A percentile compares a stretch with the other conserved stretches of the same genome.
Conservation (phyloP, 2,113 vertebrate genomes). For the Tachysurus vachellii region DNA sequence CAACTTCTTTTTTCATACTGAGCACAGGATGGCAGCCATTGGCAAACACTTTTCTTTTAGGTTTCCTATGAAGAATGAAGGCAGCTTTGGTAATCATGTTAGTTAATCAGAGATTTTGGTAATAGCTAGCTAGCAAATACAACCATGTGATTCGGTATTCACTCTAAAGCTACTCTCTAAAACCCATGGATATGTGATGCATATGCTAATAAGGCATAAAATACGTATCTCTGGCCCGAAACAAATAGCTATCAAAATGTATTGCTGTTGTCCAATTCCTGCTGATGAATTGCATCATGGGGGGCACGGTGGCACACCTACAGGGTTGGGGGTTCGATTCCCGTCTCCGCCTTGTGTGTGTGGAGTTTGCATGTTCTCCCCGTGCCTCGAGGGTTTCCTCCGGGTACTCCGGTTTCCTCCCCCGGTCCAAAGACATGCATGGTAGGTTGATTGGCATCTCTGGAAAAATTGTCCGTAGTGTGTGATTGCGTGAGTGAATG, state of each 20-base stretch:
- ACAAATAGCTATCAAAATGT: not conserved
- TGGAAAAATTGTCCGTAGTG: too few relatives aligned
- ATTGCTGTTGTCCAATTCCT: not conserved
- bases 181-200: not conserved
- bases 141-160: not conserved
- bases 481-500: too few relatives aligned
- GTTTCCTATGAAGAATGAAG: not conserved
- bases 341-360: too few relatives aligned
- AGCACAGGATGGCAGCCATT: not conserved
- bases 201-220: not conserved
- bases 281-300: not conserved
- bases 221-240: not conserved
- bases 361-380: too few relatives aligned
- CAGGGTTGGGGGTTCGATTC: too few relatives aligned
- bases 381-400: too few relatives aligned
- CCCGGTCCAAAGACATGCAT: too few relatives aligned
- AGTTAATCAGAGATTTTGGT: not conserved
- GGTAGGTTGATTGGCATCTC: too few relatives aligned
- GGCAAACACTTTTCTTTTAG: not conserved
- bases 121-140: not conserved
- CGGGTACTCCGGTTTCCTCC: too few relatives aligned
- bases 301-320: too few relatives aligned
- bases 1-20: not conserved
- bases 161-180: not conserved
- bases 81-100: not conserved